Base-by-base conservation (phyloP, 1,140 invertebrate genomes). In the Zaprionus inermis region DNA sequence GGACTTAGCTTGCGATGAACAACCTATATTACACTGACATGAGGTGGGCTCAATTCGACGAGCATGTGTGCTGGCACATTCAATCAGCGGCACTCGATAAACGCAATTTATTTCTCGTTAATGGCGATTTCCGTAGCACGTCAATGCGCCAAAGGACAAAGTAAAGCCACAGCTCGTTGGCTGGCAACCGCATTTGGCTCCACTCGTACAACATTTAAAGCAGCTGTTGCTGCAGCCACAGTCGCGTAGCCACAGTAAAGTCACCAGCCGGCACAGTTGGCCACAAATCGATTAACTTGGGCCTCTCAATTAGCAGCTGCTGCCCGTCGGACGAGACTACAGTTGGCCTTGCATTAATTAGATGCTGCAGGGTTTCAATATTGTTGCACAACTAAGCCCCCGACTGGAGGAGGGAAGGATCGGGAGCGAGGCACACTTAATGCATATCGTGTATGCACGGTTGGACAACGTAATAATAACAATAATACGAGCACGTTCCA, bases 211-310 rank as follows among this genome's bases (percentile, higher is more conserved):
- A 52, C 77, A 78, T 78, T 70, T 49, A 65, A 71, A 64, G 58
- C 52, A 63, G 63, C 44, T 49, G 44, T 22, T 12, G 44, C 44
- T 30, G 44, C 36, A 46, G 41, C 30, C 18, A 18, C 60, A 16
- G 55, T 36, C 36, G 34, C 9, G 16, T 34, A 32, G 55, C 72
- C 57, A 44, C 32, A 58, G 34, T 30, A 67, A 84, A 79, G 63
- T 36, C 71, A 44, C 30, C 63, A 67, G 30, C 64, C 55, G 14
- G 30, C 22, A 49, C 51, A 28, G 22, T 38, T 52, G 65, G 68
- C 76, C 82, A 57, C 79, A 86, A 88, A 88, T 82, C 82, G 83
- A 88, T 86, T 86, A 82, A 88, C 83, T 88, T 86, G 79, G 76
- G 84, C 76, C 79, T 82, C 76, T 82, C 81, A 86, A 88, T 86